Percentiles rank a stretch among this genome's conserved stretches.
phyloP scores from a whole-genome alignment of 2,888 invertebrate genomes.

The Ommatoiulus sabulosus region DNA sequence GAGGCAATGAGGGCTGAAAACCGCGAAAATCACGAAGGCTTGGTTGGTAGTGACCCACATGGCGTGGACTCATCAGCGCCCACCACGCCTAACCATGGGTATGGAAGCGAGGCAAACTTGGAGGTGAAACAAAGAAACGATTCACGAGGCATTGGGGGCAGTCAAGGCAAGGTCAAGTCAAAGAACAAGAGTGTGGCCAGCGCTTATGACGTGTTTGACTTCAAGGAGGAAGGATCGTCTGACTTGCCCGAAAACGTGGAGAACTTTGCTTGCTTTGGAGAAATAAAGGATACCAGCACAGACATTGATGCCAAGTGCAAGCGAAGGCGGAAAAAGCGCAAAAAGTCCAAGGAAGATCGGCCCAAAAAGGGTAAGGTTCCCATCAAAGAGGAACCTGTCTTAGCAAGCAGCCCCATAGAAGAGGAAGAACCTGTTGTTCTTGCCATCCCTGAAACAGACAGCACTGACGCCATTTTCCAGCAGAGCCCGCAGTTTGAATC shows the following conservation, averaged over 20 bases:
- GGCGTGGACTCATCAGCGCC: conserved; percentile 60
- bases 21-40: conserved; percentile 11
- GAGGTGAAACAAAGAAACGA: conserved; percentile 64
- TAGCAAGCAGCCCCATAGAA: background rate
- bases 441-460: background rate
- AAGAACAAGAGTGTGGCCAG: conserved; percentile 71
- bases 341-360: conserved; percentile 83
- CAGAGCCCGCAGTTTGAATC: background rate
- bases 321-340: conserved; percentile 71
- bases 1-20: background rate
- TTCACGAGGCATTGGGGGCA: background rate
- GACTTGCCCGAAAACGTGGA: conserved; percentile 69
- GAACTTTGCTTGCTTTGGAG: background rate
- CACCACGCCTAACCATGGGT: conserved; percentile 56
- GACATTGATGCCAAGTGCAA: conserved; percentile 63
- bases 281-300: background rate
- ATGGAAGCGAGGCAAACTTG: background rate
- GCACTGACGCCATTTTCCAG: background rate
- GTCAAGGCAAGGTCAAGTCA: conserved; percentile 64
- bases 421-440: background rate
- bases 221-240: conserved; percentile 83
- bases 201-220: conserved; percentile 63
- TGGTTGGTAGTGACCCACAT: conserved; percentile 66
- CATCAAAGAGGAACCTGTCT: background rate
- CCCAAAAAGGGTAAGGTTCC: conserved; percentile 71